Percentiles rank a stretch among this genome's conserved stretches.
Evolutionary conservation across 2,113 vertebrate genomes (phyloP).

Genomic region (Alectura lathami): DNA sequence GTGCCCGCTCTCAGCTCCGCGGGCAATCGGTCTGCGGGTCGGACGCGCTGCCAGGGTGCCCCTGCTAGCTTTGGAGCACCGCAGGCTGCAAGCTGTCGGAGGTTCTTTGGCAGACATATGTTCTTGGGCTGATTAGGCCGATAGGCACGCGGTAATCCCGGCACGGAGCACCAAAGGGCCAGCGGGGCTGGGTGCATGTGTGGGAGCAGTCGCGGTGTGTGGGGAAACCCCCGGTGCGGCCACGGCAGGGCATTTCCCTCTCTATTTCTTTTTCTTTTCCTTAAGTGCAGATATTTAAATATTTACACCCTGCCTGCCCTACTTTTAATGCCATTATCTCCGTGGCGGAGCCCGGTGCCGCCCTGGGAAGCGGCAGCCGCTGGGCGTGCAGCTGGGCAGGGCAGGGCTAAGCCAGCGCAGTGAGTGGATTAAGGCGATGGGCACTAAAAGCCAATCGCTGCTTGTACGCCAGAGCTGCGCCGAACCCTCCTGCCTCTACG

Average conservation of each 20-base stretch:
- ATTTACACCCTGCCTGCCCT: slow-evolving; percentile 67
- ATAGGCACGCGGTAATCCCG: background rate
- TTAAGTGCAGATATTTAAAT: slow-evolving; percentile 55
- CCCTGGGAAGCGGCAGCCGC: background rate
- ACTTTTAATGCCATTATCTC: slow-evolving; percentile 66
- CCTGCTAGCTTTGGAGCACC: background rate
- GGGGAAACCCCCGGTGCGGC: background rate
- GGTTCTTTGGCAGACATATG: background rate
- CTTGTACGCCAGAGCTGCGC: background rate
- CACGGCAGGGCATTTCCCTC: background rate
- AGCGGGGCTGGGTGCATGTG: background rate
- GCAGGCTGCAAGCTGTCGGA: background rate
- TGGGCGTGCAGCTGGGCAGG: background rate
- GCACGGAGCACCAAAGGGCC: background rate
- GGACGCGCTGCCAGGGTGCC: background rate
- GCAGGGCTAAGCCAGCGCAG: background rate
- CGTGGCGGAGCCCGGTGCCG: background rate
- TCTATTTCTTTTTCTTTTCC: background rate
- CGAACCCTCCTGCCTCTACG: background rate
- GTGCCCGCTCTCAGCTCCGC: background rate
- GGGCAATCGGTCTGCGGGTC: background rate
- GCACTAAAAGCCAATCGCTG: background rate
- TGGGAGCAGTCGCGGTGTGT: background rate
- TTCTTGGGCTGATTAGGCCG: background rate
- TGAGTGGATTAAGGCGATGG: background rate